phyloP scores from a whole-genome alignment of 1,140 invertebrate genomes.

The Saccostrea glomerata region DNA sequence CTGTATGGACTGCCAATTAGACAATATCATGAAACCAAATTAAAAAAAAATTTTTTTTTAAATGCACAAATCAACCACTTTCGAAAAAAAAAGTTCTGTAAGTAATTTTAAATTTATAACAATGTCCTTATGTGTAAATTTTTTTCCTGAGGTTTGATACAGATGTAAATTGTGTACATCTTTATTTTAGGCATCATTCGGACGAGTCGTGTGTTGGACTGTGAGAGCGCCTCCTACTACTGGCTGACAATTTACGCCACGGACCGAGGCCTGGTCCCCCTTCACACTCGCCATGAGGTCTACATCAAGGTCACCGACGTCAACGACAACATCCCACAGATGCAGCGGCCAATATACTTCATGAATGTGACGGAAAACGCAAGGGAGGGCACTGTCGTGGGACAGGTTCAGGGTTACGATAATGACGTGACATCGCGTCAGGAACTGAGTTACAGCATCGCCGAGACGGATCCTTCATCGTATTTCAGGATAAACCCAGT shows the following conservation, averaged over 20 bases:
- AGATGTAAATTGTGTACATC: background rate
- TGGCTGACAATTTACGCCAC: constrained; percentile 96
- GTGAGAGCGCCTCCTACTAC: constrained; percentile 91
- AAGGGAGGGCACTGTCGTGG: constrained; percentile 85
- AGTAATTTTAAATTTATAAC: too few species aligned
- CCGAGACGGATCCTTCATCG: constrained; percentile 92
- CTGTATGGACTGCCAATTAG: too few species aligned
- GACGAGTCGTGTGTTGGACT: constrained; percentile 90
- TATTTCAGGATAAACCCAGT: constrained; percentile 92
- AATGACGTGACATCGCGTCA: constrained; percentile 85
- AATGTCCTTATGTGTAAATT: too few species aligned
- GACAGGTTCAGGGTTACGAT: constrained; percentile 89
- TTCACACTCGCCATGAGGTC: constrained; percentile 85
- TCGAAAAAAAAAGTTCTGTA: too few species aligned
- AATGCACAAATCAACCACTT: too few species aligned
- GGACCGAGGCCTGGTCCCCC: constrained; percentile 92
- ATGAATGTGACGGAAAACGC: constrained; percentile 91
- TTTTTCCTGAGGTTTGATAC: too few species aligned
- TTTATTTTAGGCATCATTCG: constrained; percentile 89
- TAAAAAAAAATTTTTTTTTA: too few species aligned
- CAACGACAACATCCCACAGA: constrained; percentile 96
- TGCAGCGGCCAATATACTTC: constrained; percentile 91
- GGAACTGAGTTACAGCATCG: constrained; percentile 89
- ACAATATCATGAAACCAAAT: too few species aligned
- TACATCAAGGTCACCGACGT: constrained; percentile 93